These are phyloP conservation scores for Brachyistius frenatus DNA, from an alignment of 2,113 vertebrate genomes.

Conservation along the genomic window DNA sequence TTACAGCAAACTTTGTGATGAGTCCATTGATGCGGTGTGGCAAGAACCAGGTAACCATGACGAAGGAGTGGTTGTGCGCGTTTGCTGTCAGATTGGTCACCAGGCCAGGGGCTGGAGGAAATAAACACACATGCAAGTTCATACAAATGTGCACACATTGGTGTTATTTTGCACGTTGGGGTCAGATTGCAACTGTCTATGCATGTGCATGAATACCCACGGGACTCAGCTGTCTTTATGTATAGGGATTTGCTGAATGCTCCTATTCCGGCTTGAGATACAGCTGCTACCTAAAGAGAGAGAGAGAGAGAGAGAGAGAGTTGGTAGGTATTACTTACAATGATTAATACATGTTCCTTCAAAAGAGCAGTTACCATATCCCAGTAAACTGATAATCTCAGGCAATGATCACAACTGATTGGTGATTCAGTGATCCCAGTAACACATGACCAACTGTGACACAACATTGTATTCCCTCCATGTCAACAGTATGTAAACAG, in stretches of 20 bases:
- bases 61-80: conserved; percentile 90
- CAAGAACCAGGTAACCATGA: conserved; percentile 94
- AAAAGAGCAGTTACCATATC: conserved; percentile 37
- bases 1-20: conserved; percentile 96
- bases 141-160: conserved; percentile 38
- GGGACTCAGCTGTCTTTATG: conserved; percentile 95
- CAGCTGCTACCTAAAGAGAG: conserved; percentile 90
- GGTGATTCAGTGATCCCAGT: conserved; percentile 20
- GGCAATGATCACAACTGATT: conserved; percentile 23
- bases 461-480: background rate
- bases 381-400: background rate
- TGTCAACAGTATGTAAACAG: conserved; percentile 7
- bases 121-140: conserved; percentile 56
- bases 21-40: conserved; percentile 95
- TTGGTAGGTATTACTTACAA: background rate
- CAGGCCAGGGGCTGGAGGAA: conserved; percentile 91
- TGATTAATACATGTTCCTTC: conserved; percentile 49
- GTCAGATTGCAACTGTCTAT: background rate
- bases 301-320: conserved; percentile 18
- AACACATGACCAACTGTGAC: background rate
- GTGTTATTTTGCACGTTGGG: background rate
- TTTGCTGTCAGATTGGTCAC: conserved; percentile 95
- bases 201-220: conserved; percentile 81
- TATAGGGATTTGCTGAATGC: conserved; percentile 91
- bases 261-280: conserved; percentile 88